Conservation (phyloP, 2,113 vertebrate genomes). For the Paralichthys olivaceus region DNA sequence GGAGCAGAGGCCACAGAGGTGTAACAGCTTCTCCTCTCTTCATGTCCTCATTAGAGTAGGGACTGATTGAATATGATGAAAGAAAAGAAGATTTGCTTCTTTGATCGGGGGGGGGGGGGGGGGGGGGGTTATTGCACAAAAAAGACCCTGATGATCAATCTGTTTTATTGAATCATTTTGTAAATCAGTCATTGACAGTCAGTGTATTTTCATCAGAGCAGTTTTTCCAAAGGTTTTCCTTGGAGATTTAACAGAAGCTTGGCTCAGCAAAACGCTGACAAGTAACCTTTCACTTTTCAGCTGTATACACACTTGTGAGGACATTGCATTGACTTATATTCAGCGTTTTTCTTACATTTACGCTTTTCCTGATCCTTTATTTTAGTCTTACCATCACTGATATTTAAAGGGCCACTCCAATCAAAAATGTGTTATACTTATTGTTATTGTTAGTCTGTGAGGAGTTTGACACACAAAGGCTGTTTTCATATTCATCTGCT, state of each 20-base stretch:
- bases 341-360: not conserved
- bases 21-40: conserved; percentile 14
- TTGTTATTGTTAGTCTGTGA: no score
- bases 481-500: no score
- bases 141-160: not conserved
- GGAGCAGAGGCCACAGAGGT: not conserved
- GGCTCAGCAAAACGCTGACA: no score
- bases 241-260: no score
- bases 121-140: not conserved
- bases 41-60: not conserved
- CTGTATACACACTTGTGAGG: not conserved
- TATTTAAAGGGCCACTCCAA: no score
- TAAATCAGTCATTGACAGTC: not conserved
- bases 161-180: not conserved
- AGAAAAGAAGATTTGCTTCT: not conserved
- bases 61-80: not conserved
- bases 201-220: not conserved
- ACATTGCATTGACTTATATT: not conserved
- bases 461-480: no score
- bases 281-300: no score
- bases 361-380: no score
- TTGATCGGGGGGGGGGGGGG: no score
- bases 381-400: no score
- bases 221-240: no score
- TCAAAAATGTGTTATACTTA: no score